Base-by-base conservation (phyloP, 2,888 invertebrate genomes). In the Noctua pronuba region DNA sequence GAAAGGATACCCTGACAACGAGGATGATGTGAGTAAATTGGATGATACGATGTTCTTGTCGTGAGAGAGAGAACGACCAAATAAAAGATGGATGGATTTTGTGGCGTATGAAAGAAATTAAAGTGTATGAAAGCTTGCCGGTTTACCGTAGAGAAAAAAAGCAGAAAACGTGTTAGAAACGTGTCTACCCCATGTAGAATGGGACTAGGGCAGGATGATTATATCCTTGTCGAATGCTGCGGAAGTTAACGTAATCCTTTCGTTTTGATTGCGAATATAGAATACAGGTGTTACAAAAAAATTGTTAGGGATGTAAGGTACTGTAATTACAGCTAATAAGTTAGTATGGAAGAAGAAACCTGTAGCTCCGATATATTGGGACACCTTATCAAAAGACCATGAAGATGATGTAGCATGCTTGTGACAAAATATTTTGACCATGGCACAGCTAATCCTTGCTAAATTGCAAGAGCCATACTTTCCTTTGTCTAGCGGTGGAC, bases 1-100 rank as follows among this genome's bases (percentile, higher is more conserved):
- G 21, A 90, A 87, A n/a, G 97, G 97, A 2, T 97, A 97, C 88
- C 95, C 97, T 3, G 94, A 92, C 18, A 97, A 97, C 86, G 95
- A 97, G 90, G 95, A 95, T 13, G 97, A 97, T 83, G 97, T 97
- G 44, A 96, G 95, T 90, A 62, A 21, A 62, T 62, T 62, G 4
- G 21, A 35, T 31, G 60, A 31, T 38, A n/a, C 0, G 64, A 38
- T 64, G n/a, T 24, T 13, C 64, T 38, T 38, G 24, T 11, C 13
- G 38, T 24, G 38, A 64, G 64, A 64, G 6, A 38, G 58, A n/a
- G 58, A 58, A 16, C n/a, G 38, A 7, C 38, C 16, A 41, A 41
- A n/a, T 41, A 8, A n/a, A n/a, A n/a, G 7, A 24, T 38, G 38
- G 13, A 38, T 64, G 24, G 24, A 13, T 64, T 24, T 13, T 24